These are phyloP conservation scores for Mellivora capensis DNA, from an alignment of 2,113 vertebrate species.

Conservation along the genomic window DNA sequence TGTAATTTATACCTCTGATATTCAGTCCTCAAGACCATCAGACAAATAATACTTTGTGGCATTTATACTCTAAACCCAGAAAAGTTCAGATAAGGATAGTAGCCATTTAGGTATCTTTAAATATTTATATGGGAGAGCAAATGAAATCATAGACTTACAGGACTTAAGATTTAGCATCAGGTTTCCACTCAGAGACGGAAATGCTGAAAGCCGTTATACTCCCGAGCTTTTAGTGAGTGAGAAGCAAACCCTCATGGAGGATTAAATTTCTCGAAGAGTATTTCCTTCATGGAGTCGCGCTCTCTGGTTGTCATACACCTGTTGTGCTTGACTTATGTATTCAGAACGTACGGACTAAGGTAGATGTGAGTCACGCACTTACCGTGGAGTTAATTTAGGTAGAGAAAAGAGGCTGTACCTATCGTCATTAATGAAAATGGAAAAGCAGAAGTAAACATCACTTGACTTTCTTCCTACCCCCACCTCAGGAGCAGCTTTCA, in stretches of 20 bases:
- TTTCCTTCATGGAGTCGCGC: not conserved
- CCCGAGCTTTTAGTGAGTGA: not conserved
- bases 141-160: not conserved
- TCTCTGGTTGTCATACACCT: not conserved
- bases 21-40: not conserved
- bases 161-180: not conserved
- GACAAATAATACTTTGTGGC: not conserved
- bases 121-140: not conserved
- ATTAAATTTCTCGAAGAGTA: not conserved
- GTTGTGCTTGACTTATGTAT: not conserved
- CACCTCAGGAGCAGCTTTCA: conserved; percentile 93
- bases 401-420: not conserved
- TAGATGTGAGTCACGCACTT: not conserved
- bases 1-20: not conserved
- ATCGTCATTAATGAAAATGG: not conserved
- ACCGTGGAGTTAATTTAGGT: not conserved
- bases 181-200: not conserved
- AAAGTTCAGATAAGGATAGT: not conserved
- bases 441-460: not conserved
- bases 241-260: not conserved
- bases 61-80: not conserved
- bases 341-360: not conserved
- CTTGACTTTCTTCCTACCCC: not conserved
- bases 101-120: not conserved
- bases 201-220: not conserved